A percentile compares a stretch with the other conserved stretches of the same genome.
Evolutionary conservation across 2,113 vertebrate species (phyloP).

Genomic region (Herpetotheres cachinnans): DNA sequence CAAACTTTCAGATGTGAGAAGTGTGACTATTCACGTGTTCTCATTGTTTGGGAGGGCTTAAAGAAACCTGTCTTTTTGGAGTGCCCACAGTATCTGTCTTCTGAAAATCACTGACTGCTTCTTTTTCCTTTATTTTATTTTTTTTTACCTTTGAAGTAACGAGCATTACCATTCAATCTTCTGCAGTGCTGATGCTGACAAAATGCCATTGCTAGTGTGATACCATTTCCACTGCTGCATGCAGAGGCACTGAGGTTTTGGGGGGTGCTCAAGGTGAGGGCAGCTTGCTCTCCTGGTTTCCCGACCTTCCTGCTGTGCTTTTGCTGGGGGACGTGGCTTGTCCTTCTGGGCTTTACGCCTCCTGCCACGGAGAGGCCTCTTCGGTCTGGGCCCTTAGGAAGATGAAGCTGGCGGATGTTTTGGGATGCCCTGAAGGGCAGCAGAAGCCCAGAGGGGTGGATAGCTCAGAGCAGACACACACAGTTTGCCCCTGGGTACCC

Average conservation of each 20-base stretch:
- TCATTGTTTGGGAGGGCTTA: not conserved
- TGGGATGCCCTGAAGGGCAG: not conserved
- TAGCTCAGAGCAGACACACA: not conserved
- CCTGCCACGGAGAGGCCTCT: not conserved
- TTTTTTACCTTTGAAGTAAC: not conserved
- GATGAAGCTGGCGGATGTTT: not conserved
- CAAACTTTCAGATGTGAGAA: not conserved
- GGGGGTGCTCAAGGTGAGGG: not conserved
- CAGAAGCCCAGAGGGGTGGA: not conserved
- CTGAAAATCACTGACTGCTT: not conserved
- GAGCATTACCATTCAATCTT: not conserved
- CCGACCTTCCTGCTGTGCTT: not conserved
- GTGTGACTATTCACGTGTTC: not conserved
- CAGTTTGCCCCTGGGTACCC: not conserved
- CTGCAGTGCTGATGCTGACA: not conserved
- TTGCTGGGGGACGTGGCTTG: not conserved
- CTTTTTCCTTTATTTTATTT: not conserved
- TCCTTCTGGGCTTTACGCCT: not conserved
- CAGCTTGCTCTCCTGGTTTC: not conserved
- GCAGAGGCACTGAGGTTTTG: not conserved
- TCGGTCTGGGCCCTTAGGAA: rapidly evolving
- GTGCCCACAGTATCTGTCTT: not conserved
- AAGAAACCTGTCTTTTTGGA: not conserved
- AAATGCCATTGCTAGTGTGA: not conserved
- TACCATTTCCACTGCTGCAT: rapidly evolving